Evolutionary conservation across 2,113 vertebrate species (phyloP).

Genomic region (Calyptommatus sinebrachiatus): DNA sequence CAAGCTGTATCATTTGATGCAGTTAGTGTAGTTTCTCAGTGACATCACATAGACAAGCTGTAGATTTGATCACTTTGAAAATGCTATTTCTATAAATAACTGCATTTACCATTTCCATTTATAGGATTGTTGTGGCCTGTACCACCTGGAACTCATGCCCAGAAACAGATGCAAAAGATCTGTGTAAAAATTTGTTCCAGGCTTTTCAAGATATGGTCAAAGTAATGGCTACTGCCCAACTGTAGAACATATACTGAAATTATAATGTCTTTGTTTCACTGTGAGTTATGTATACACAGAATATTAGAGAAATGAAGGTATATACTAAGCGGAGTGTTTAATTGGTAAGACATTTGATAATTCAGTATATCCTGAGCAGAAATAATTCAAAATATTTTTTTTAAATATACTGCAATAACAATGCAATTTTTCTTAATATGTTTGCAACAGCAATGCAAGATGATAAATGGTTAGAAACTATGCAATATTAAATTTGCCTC

Average conservation of each 20-base stretch:
- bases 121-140: conserved; percentile 79
- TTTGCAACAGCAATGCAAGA: conserved; percentile 70
- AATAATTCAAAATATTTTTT: conserved; percentile 35
- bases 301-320: conserved; percentile 26
- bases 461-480: conserved; percentile 70
- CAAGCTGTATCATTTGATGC: not conserved
- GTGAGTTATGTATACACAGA: not conserved
- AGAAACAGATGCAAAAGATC: conserved; percentile 81
- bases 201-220: conserved; percentile 84
- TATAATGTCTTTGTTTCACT: conserved; percentile 16
- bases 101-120: not conserved
- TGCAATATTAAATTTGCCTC: conserved; percentile 74
- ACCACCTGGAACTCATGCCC: conserved; percentile 86
- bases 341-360: conserved; percentile 3
- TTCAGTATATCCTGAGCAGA: not conserved
- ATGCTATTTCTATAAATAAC: not conserved
- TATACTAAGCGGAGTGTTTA: conserved; percentile 10
- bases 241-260: conserved; percentile 65
- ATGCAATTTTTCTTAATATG: conserved; percentile 39
- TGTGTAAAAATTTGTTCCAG: conserved; percentile 73
- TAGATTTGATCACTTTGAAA: not conserved
- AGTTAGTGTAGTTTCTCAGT: not conserved
- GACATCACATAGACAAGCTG: not conserved
- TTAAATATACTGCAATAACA: conserved; percentile 37
- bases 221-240: conserved; percentile 74